Evolutionary conservation across 1,140 invertebrate species (phyloP).

Genomic region (Augochlora pura): DNA sequence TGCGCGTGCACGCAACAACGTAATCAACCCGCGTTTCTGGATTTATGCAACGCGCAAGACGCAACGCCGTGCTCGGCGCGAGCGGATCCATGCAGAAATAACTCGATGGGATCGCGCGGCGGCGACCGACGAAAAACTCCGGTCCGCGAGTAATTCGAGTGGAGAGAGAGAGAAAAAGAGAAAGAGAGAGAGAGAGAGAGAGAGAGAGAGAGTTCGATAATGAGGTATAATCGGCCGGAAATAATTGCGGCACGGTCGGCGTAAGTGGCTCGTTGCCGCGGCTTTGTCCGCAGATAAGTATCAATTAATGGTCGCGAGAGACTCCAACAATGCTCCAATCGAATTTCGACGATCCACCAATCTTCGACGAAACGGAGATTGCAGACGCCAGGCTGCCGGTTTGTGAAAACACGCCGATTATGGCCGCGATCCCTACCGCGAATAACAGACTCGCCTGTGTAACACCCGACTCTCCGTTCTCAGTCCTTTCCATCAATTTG

Average conservation of each 20-base stretch:
- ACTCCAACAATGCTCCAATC: background rate
- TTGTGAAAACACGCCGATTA: background rate
- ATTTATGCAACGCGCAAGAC: background rate
- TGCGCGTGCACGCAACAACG: background rate
- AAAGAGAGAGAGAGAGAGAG: too few relatives aligned
- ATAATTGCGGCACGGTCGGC: background rate
- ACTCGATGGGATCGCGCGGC: background rate
- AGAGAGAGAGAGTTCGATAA: background rate
- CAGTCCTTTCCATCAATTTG: too few relatives aligned
- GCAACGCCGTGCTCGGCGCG: background rate
- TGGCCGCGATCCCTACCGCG: background rate
- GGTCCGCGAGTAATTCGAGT: background rate
- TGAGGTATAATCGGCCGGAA: slow-evolving; percentile 12
- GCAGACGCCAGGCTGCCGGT: background rate
- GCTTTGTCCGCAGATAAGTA: background rate
- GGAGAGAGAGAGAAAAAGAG: too few relatives aligned
- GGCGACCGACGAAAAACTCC: background rate
- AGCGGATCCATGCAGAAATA: slow-evolving; percentile 14
- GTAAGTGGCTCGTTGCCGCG: background rate
- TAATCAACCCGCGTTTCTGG: background rate
- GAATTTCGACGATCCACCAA: background rate
- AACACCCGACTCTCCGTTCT: too few relatives aligned
- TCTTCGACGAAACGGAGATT: too few relatives aligned
- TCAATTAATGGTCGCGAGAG: background rate
- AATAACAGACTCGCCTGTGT: background rate